Evolutionary conservation across 2,797 vertebrate genomes (phyloP), one percentile per base, ranked within the genome.

Genomic region (Sternarchorhynchus goeldii): DNA sequence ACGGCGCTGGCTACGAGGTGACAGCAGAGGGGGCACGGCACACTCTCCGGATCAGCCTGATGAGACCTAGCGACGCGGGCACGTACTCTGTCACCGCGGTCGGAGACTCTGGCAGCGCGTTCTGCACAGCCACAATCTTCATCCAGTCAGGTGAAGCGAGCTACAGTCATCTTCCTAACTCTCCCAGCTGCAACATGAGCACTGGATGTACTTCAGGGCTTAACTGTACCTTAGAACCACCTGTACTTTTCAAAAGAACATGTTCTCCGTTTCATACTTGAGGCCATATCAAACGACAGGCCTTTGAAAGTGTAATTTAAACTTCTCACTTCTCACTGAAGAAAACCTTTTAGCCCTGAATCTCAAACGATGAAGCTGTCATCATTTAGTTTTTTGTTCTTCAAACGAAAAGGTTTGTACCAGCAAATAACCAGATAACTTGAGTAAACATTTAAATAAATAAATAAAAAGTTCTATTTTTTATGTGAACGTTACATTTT

Each of bases 141-240:
- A 87, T 96, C 85, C 93, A 92, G 75, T 93, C 95, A 87, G 96
- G 96, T 97, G 91, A 92, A 74, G 1, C 16, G 8, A 50, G 6
- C 18, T 92, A 81, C 25, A 8, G 20, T 6, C n/a, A 4, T 10
- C 25, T 50, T 16, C 57, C 8, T 6, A 25, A 1, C 34, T 12
- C 12, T 41, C 32, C 31, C 7, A 53, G 36, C 16, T 7, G 14
- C n/a, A 50, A 50, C 25, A 6, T 14, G 20, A 53, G 67, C 67
- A 17, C 29, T 45, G 1, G 7, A 5, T 55, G 32, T 5, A 50
- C 25, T 32, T 70, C 45, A 70, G 41, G 20, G 36, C n/a, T 20
- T 66, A 5, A 32, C 25, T n/a, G 25, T 18, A 32, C 50, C 41
- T 41, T 10, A 21, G 39, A 65, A 18, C 29, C 21, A 32, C 18